Percentiles rank a stretch among this genome's conserved stretches.
phyloP scores from a whole-genome alignment of 2,888 invertebrate species.

The Punctoribates punctum region DNA sequence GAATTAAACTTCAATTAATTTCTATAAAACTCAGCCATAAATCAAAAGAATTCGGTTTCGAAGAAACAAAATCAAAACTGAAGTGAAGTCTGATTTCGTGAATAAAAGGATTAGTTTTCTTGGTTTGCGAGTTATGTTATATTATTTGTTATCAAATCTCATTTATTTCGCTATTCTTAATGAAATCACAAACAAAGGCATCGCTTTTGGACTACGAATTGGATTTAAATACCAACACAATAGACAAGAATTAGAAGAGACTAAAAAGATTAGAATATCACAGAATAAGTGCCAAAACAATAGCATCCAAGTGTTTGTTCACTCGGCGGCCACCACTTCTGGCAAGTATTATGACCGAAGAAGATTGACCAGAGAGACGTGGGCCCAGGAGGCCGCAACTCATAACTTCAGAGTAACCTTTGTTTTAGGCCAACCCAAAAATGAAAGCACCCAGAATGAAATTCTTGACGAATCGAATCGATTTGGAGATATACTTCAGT shows the following conservation, averaged over 20 bases:
- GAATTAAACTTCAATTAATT: no score
- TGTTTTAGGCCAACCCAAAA: background rate
- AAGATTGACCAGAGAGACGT: background rate
- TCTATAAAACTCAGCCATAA: no score
- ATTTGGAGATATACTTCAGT: constrained; percentile 11
- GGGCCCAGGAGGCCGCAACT: background rate
- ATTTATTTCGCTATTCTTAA: background rate
- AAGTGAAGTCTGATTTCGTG: background rate
- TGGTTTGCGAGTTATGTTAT: background rate
- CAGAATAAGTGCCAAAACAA: background rate
- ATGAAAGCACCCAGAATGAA: background rate
- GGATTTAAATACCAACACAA: background rate
- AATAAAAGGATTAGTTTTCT: background rate
- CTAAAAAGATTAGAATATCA: background rate
- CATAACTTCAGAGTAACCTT: background rate
- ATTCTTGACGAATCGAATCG: background rate
- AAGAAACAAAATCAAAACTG: no score
- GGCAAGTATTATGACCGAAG: constrained; percentile 19
- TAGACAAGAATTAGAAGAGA: constrained; percentile 14
- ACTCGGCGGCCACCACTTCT: background rate
- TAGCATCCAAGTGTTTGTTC: background rate
- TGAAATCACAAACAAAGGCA: background rate
- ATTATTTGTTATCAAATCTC: background rate
- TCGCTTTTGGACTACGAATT: background rate
- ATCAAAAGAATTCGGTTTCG: no score